Evolutionary conservation across 2,113 vertebrate genomes (phyloP).

Genomic region (Polypterus bichir): DNA sequence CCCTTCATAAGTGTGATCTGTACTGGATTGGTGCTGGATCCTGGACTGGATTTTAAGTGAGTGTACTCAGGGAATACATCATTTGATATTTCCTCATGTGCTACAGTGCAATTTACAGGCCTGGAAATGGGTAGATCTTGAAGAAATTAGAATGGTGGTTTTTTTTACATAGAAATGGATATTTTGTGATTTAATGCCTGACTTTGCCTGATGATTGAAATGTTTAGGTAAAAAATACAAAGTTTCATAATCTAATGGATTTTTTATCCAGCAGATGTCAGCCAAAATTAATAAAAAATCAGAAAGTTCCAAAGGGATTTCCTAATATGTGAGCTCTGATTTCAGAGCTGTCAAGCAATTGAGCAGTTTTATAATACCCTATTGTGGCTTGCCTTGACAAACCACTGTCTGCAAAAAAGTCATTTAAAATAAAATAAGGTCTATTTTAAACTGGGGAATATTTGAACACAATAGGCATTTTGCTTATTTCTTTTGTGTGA

Average conservation of each 20-base stretch:
- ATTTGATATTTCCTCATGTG: neutral
- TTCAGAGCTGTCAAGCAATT: neutral
- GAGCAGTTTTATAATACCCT: too few species aligned
- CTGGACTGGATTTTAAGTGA: too few species aligned
- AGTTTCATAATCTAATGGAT: neutral
- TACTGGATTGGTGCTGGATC: too few species aligned
- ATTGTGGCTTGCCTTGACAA: too few species aligned
- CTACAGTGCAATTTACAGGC: neutral
- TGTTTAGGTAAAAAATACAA: neutral
- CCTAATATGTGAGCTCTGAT: neutral
- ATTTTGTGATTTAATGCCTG: neutral
- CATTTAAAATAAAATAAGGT: too few species aligned
- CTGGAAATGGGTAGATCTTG: neutral
- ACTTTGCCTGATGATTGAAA: neutral
- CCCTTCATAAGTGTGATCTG: too few species aligned
- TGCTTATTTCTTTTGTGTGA: too few species aligned
- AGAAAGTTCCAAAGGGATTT: neutral
- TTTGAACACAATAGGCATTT: too few species aligned
- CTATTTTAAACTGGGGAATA: too few species aligned
- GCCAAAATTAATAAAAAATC: constrained; percentile 1
- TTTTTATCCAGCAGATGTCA: constrained; percentile 4
- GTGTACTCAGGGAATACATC: too few species aligned
- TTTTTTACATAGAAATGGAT: neutral
- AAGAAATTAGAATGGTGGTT: neutral
- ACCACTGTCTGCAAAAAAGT: too few species aligned